A percentile compares a stretch with the other conserved stretches of the same genome.
phyloP scores from a whole-genome alignment of 2,113 vertebrate species.

The Leucopternis melanops region DNA sequence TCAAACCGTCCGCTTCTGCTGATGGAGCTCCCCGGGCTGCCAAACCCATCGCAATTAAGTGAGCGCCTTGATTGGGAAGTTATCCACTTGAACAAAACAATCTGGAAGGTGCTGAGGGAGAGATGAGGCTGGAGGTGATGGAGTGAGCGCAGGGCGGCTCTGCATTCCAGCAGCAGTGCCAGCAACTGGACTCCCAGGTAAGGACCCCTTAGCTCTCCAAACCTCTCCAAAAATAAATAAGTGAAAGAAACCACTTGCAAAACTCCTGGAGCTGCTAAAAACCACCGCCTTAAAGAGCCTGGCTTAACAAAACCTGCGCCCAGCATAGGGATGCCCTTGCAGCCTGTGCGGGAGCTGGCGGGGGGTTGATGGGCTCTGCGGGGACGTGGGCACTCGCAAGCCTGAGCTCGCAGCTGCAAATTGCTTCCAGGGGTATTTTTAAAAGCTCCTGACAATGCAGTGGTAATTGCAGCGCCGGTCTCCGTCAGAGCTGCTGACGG shows the following conservation, averaged over 20 bases:
- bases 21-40: slow-evolving; percentile 1
- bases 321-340: not conserved
- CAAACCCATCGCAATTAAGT: not conserved
- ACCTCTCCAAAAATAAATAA: not conserved
- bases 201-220: not conserved
- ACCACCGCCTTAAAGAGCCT: fast-evolving
- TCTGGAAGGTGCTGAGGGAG: not conserved
- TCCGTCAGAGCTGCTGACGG: not conserved
- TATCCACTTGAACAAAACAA: not conserved
- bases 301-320: not conserved
- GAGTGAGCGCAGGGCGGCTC: not conserved
- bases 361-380: not conserved
- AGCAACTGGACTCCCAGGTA: not conserved
- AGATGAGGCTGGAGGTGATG: not conserved
- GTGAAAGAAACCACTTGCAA: not conserved
- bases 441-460: not conserved
- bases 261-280: not conserved
- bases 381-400: not conserved
- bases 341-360: not conserved
- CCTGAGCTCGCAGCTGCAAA: not conserved
- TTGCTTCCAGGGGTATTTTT: not conserved
- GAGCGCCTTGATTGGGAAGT: slow-evolving; percentile 12
- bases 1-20: not conserved
- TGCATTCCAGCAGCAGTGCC: fast-evolving
- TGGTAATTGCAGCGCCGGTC: not conserved